Percentiles rank a stretch among this genome's conserved stretches.
Conservation (phyloP, 2,113 vertebrate species). For the Solea solea region DNA sequence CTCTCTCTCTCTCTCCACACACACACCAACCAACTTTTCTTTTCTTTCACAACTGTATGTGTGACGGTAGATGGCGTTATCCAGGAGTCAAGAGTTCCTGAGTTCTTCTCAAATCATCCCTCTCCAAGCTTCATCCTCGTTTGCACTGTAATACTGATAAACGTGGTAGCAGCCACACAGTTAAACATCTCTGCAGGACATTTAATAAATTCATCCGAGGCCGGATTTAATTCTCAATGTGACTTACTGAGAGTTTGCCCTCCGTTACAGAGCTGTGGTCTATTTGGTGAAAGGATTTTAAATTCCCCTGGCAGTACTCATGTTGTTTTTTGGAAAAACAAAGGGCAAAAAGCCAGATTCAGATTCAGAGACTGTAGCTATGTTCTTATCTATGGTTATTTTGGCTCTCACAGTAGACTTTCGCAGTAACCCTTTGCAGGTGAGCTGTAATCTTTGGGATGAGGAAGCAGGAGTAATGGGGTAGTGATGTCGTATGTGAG, state of each 20-base stretch:
- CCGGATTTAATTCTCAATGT: slow-evolving; percentile 38
- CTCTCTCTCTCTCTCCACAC: slow-evolving; percentile 21
- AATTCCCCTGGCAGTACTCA: slow-evolving; percentile 64
- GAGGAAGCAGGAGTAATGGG: slow-evolving; percentile 49
- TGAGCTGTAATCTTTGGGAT: slow-evolving; percentile 39
- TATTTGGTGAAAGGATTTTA: slow-evolving; percentile 67
- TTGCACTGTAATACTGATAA: slow-evolving; percentile 16
- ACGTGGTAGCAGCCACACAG: slow-evolving; percentile 25
- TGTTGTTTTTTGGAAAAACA: slow-evolving; percentile 64
- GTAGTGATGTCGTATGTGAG: slow-evolving; percentile 48
- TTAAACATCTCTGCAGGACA: slow-evolving; percentile 20
- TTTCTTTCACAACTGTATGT: slow-evolving; percentile 68
- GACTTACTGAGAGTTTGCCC: slow-evolving; percentile 49
- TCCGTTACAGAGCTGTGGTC: slow-evolving; percentile 45
- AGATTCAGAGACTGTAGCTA: slow-evolving; percentile 6
- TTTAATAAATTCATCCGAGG: slow-evolving; percentile 52
- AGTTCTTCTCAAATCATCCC: slow-evolving; percentile 43
- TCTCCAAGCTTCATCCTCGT: slow-evolving; percentile 13
- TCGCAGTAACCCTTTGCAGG: slow-evolving; percentile 42
- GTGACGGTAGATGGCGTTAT: slow-evolving; percentile 60
- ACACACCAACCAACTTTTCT: slow-evolving; percentile 68
- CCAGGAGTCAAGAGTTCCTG: slow-evolving; percentile 53
- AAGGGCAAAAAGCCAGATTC: slow-evolving; percentile 30
- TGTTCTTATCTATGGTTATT: slow-evolving; percentile 52
- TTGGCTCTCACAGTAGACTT: slow-evolving; percentile 46